A percentile compares a stretch with the other conserved stretches of the same genome.
Evolutionary conservation across 2,888 invertebrate species (phyloP).

Genomic region (Aspidapion aeneum): DNA sequence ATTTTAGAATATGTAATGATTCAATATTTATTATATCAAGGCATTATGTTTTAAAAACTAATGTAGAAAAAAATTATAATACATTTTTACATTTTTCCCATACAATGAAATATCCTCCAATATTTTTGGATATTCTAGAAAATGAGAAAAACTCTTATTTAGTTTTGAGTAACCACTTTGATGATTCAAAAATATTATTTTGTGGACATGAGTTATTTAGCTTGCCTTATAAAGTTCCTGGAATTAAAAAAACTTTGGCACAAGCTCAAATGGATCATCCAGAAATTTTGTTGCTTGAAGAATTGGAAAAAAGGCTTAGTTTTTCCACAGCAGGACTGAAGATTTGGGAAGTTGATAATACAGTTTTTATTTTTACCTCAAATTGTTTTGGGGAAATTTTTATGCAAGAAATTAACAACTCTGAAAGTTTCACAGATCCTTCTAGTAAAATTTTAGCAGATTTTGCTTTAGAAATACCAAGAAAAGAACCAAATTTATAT

Average conservation of each 20-base stretch:
- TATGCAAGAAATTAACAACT: constrained; percentile 25
- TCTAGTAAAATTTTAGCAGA: constrained; percentile 22
- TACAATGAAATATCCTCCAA: constrained; percentile 26
- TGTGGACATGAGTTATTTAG: constrained; percentile 28
- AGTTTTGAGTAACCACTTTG: constrained; percentile 27
- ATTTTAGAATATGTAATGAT: constrained; percentile 23
- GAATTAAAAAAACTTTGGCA: constrained; percentile 26
- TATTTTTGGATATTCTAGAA: constrained; percentile 29
- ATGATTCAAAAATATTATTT: constrained; percentile 31
- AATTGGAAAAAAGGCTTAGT: constrained; percentile 24
- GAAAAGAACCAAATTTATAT: constrained; percentile 4
- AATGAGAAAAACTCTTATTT: constrained; percentile 25
- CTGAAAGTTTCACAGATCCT: constrained; percentile 11
- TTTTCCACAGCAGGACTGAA: constrained; percentile 31
- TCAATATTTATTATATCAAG: constrained; percentile 24
- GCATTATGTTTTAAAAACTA: constrained; percentile 32
- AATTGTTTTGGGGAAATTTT: constrained; percentile 34
- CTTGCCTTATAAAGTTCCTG: constrained; percentile 31
- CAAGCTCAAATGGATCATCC: constrained; percentile 24
- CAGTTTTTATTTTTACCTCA: constrained; percentile 26
- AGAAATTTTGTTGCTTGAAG: constrained; percentile 22
- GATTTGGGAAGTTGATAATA: constrained; percentile 24
- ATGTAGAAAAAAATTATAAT: constrained; percentile 25
- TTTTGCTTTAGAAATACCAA: constrained; percentile 11
- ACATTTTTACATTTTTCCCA: constrained; percentile 25